These are phyloP conservation scores for Drosophila yakuba DNA, from an alignment of 1,140 invertebrate species.

Conservation along the genomic window DNA sequence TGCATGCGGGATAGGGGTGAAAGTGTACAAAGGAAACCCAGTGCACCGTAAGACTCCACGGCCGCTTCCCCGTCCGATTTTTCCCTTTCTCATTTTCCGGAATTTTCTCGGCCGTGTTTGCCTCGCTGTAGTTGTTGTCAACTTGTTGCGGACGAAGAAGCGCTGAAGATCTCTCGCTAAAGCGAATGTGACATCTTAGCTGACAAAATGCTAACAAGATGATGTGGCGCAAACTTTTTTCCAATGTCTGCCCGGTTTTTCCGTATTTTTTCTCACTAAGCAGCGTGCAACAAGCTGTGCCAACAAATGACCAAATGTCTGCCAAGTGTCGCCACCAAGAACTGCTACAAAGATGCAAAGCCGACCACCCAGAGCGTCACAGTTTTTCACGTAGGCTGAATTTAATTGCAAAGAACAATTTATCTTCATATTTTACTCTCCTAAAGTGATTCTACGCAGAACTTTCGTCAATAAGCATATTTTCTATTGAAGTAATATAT, in stretches of 20 bases:
- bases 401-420: conserved; percentile 34
- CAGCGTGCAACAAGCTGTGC: conserved; percentile 63
- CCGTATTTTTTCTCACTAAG: conserved; percentile 36
- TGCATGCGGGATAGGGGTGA: conserved; percentile 51
- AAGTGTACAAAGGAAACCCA: conserved; percentile 35
- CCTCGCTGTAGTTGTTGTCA: conserved; percentile 40
- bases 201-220: conserved; percentile 83
- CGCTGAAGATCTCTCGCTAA: conserved; percentile 28
- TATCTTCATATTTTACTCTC: conserved; percentile 14
- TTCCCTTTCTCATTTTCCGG: not conserved
- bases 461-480: too few species aligned
- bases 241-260: conserved; percentile 34
- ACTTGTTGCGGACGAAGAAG: conserved; percentile 62
- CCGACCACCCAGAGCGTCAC: conserved; percentile 63
- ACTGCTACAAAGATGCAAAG: not conserved
- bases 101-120: not conserved
- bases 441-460: not conserved
- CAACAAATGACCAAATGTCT: conserved; percentile 82
- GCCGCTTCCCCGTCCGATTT: not conserved
- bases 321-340: conserved; percentile 60
- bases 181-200: conserved; percentile 78
- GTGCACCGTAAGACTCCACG: conserved; percentile 23
- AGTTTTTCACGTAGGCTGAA: conserved; percentile 28
- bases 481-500: too few species aligned
- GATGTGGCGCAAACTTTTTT: conserved; percentile 66